phyloP scores from a whole-genome alignment of 2,888 invertebrate species.

The Cancer borealis region DNA sequence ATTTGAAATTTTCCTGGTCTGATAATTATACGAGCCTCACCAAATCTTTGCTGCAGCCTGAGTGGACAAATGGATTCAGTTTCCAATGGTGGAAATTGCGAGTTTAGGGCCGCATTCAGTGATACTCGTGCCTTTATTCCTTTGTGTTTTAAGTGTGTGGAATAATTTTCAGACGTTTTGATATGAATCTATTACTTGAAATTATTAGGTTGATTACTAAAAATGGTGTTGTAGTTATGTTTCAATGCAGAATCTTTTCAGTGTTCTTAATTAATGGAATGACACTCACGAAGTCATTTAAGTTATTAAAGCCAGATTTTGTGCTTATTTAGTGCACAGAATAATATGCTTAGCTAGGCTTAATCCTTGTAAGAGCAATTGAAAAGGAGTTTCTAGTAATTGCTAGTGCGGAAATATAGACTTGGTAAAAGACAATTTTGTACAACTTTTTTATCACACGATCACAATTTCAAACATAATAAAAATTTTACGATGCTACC shows the following conservation, averaged over 20 bases:
- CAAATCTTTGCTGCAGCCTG: background rate
- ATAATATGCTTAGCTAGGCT: slow-evolving; percentile 2
- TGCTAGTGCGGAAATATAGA: background rate
- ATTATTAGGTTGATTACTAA: background rate
- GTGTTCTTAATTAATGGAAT: background rate
- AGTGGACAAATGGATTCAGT: background rate
- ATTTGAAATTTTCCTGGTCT: background rate
- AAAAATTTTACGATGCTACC: background rate
- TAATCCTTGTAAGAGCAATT: background rate
- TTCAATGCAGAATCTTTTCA: background rate
- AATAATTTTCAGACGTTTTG: background rate
- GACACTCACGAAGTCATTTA: background rate
- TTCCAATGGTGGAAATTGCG: background rate
- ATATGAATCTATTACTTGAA: background rate
- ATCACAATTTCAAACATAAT: background rate
- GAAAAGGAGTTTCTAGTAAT: background rate
- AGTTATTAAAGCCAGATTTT: background rate
- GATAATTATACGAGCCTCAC: background rate
- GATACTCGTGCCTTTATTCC: slow-evolving; percentile 14
- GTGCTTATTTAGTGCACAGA: background rate
- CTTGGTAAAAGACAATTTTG: background rate
- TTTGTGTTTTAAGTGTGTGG: background rate
- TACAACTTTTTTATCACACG: background rate
- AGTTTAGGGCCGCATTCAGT: background rate
- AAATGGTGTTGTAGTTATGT: background rate